Base-by-base conservation (phyloP, 2,113 vertebrate species). In the Tyrannus savana region DNA sequence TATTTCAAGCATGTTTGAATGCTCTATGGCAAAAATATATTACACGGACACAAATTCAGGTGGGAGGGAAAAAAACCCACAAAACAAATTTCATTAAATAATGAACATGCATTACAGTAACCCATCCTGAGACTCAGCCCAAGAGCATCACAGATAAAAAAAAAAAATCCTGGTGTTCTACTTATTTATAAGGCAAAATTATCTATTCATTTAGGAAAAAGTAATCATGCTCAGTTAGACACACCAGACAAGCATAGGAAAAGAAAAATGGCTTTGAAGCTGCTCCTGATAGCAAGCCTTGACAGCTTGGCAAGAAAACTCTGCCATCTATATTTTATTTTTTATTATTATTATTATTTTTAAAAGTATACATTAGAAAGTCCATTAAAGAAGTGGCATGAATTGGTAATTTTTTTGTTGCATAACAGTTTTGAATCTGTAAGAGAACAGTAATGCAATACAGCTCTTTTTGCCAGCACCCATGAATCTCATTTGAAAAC, bases 261-360 rank as follows among this genome's bases (percentile, higher is more conserved):
- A 96, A 93, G 96, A 89, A 92, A 88, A 69, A 60, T 64, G 56
- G 72, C 96, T 97, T 96, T 97, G 97, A 97, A 97, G 94, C 92
- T 83, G 72, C 73, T 93, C n/a, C 77, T 95, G 84, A 92, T 84
- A 78, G 64, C 13, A 77, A 93, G 56, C 66, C 59, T 95, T 89
- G 95, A 89, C 49, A 97, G 33, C 59, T 89, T 5, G 1, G 83
- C 59, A 94, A 95, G 84, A 92, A 87, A 88, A 84, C 24, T 46
- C 87, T 7, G 28, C 73, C 75, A 78, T 64, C 50, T 58, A 87
- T 66, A 58, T 52, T 41, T 41, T 41, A 62, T 49, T 59, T 52
- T 47, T 12, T 28, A 17, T 8, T n/a, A 33, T 16, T 42, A 25
- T 25, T 24, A 10, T 25, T 59, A 35, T 59, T 87, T 92, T 85